phyloP scores from a whole-genome alignment of 2,797 vertebrate species.

The Squalus acanthias region DNA sequence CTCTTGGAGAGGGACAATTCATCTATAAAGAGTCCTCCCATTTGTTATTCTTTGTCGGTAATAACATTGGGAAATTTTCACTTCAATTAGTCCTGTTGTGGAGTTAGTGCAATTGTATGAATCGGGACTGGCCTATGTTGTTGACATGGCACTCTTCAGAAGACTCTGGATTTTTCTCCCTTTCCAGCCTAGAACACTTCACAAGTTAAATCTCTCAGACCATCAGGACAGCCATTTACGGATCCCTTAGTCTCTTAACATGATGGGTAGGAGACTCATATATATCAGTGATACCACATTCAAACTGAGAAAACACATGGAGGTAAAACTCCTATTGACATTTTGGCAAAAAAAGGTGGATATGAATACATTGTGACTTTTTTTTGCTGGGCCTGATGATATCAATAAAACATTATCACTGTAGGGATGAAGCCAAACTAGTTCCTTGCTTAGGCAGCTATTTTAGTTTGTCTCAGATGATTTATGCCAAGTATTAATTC shows the following conservation, averaged over 20 bases:
- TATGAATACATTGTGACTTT: not conserved
- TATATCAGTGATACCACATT: not conserved
- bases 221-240: not conserved
- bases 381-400: not conserved
- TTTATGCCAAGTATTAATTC: not conserved
- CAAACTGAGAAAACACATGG: not conserved
- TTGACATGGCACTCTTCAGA: not conserved
- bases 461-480: not conserved
- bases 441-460: not conserved
- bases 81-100: not conserved
- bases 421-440: not conserved
- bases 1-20: not conserved
- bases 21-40: not conserved
- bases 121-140: not conserved
- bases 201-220: not conserved
- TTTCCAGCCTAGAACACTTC: not conserved
- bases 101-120: not conserved
- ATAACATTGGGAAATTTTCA: not conserved
- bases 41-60: not conserved
- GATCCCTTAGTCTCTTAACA: not conserved
- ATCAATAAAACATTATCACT: not conserved
- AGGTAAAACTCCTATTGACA: not conserved
- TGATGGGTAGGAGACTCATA: not conserved
- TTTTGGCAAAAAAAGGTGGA: not conserved
- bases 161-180: not conserved